A percentile compares a stretch with the other conserved stretches of the same genome.
These are phyloP conservation scores for Acanthoscelides obtectus DNA, from an alignment of 2,888 invertebrate genomes.

Conservation along the genomic window DNA sequence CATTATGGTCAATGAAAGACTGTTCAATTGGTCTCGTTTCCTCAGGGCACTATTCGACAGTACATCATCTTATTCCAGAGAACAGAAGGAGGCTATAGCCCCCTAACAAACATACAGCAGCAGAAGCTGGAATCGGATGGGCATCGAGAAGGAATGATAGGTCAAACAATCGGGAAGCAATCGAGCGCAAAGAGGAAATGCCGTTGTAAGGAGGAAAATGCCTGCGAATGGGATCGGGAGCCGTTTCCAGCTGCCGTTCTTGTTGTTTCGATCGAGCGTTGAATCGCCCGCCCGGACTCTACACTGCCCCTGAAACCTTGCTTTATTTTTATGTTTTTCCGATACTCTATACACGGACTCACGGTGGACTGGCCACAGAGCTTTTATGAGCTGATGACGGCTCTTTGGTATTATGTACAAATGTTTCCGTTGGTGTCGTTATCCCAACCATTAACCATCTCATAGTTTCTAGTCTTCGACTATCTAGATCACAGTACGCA, in stretches of 20 bases:
- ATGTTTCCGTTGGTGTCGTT: too few relatives aligned
- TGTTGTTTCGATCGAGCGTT: neutral
- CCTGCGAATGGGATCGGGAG: conserved; percentile 46
- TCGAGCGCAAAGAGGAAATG: conserved; percentile 49
- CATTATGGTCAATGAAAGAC: too few relatives aligned
- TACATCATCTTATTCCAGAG: neutral
- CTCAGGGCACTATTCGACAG: too few relatives aligned
- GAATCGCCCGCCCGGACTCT: neutral
- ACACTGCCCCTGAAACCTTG: neutral
- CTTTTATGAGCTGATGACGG: neutral
- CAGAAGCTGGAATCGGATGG: conserved; percentile 21
- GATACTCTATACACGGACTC: neutral
- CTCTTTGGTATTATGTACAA: neutral
- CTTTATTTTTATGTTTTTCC: conserved; percentile 3
- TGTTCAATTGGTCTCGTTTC: too few relatives aligned
- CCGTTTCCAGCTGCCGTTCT: conserved; percentile 36
- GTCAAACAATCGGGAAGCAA: conserved; percentile 48
- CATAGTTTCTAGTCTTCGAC: too few relatives aligned
- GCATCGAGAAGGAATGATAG: conserved; percentile 39
- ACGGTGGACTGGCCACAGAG: neutral
- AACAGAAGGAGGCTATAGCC: neutral
- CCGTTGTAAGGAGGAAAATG: conserved; percentile 48
- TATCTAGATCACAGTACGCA: too few relatives aligned
- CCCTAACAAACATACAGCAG: conserved; percentile 20
- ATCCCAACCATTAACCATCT: too few relatives aligned